Conservation (phyloP, 2,888 invertebrate species). For the Drosophila ezoana region DNA sequence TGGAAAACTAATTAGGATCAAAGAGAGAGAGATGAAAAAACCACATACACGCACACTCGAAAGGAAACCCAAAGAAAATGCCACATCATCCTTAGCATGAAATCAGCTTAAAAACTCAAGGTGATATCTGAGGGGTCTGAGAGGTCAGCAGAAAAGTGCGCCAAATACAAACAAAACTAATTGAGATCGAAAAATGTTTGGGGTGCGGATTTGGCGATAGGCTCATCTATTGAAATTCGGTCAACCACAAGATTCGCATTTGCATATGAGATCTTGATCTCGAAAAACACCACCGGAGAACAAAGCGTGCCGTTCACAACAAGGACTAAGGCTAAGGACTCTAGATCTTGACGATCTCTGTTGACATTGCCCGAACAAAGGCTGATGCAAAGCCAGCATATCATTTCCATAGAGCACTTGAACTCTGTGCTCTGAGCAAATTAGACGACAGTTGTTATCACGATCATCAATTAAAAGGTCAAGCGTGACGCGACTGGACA, state of each 20-base stretch:
- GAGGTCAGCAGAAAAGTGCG: conserved; percentile 64
- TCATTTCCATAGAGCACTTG: conserved; percentile 49
- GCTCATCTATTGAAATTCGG: conserved; percentile 37
- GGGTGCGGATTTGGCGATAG: conserved; percentile 14
- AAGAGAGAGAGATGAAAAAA: conserved; percentile 23
- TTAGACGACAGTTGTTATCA: conserved; percentile 54
- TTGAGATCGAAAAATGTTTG: conserved; percentile 49
- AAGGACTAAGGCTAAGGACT: background rate
- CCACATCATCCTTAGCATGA: conserved; percentile 71
- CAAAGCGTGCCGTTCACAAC: conserved; percentile 29
- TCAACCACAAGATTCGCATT: conserved; percentile 69
- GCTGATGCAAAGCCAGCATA: conserved; percentile 22
- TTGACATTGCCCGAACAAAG: conserved; percentile 46
- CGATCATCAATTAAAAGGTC: conserved; percentile 71
- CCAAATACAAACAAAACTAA: conserved; percentile 72
- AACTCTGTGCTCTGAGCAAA: conserved; percentile 43
- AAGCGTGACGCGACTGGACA: conserved; percentile 60
- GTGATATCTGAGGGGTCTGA: conserved; percentile 51
- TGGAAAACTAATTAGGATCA: conserved; percentile 61
- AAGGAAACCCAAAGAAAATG: conserved; percentile 46
- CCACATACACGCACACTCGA: conserved; percentile 25
- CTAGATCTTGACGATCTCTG: conserved; percentile 32
- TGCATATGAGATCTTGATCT: conserved; percentile 57
- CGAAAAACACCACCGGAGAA: conserved; percentile 16
- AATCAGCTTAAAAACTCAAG: conserved; percentile 76